Percentiles rank a stretch among this genome's conserved stretches.
These are phyloP conservation scores for Eupithecia centaureata DNA, from an alignment of 2,888 invertebrate species.

Conservation along the genomic window DNA sequence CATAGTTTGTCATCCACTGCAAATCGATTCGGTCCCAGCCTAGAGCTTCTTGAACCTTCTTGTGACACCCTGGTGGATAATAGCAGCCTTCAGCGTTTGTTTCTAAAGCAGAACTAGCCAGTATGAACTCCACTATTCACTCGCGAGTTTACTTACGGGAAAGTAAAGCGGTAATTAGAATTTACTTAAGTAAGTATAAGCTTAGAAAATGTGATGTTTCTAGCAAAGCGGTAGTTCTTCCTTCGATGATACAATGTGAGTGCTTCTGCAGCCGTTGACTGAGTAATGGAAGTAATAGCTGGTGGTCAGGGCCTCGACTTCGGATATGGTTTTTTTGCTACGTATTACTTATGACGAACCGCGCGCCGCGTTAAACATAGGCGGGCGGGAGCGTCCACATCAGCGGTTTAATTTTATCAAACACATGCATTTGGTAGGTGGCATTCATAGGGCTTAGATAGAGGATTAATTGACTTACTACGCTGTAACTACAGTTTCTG, in stretches of 20 bases:
- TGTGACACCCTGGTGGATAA: not conserved
- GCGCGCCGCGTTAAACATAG: not conserved
- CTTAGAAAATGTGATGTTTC: not conserved
- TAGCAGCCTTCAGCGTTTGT: not conserved
- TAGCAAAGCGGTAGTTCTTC: constrained; percentile 5
- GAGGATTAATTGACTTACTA: too few relatives aligned
- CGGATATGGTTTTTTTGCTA: not conserved
- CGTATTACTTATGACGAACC: not conserved
- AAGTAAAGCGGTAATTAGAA: not conserved
- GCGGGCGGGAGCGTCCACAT: not conserved
- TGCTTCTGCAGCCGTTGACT: constrained; percentile 62
- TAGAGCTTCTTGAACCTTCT: constrained; percentile 1
- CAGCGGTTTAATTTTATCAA: not conserved
- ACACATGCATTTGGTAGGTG: not conserved
- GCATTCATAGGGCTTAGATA: not conserved
- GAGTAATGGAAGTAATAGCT: constrained; percentile 56
- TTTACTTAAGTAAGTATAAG: not conserved
- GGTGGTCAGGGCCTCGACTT: constrained; percentile 27
- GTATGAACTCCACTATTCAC: constrained; percentile 35
- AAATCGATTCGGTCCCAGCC: not conserved
- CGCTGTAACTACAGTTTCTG: not conserved
- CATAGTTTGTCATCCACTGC: constrained; percentile 37
- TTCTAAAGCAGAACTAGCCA: constrained; percentile 7
- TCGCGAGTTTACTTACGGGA: constrained; percentile 21
- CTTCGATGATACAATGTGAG: constrained; percentile 39